phyloP scores from a whole-genome alignment of 2,113 vertebrate genomes.

The Octodon degus region DNA sequence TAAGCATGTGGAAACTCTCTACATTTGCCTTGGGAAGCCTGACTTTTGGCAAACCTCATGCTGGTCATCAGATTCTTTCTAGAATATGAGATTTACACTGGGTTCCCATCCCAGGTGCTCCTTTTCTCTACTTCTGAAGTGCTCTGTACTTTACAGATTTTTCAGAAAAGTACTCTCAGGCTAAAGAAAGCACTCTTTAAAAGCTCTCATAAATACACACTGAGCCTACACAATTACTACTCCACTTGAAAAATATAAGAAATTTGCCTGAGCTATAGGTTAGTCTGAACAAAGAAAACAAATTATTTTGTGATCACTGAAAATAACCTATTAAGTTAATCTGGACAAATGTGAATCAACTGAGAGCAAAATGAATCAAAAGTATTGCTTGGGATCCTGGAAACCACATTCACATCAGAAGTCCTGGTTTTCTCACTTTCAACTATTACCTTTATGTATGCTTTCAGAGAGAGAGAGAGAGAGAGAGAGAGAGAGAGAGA shows the following conservation, averaged over 20 bases:
- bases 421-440: not conserved
- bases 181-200: slow-evolving; percentile 12
- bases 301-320: not conserved
- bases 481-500: not conserved
- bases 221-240: not conserved
- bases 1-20: slow-evolving; percentile 42
- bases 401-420: slow-evolving; percentile 28
- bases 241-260: slow-evolving; percentile 44
- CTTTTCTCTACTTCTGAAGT: slow-evolving; percentile 41
- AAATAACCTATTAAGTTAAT: slow-evolving; percentile 24
- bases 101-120: not conserved
- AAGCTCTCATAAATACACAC: slow-evolving; percentile 3
- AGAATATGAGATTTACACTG: not conserved
- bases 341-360: slow-evolving; percentile 50
- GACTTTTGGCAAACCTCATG: not conserved
- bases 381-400: slow-evolving; percentile 12
- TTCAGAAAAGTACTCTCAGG: slow-evolving; percentile 8
- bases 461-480: not conserved
- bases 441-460: not conserved
- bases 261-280: not conserved
- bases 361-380: slow-evolving; percentile 12
- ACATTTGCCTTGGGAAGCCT: slow-evolving; percentile 38
- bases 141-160: not conserved
- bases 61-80: slow-evolving; percentile 22
- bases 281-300: slow-evolving; percentile 44